Evolutionary conservation across 2,113 vertebrate genomes (phyloP), one percentile per base, ranked within the genome.

Genomic region (Calyptommatus sinebrachiatus): DNA sequence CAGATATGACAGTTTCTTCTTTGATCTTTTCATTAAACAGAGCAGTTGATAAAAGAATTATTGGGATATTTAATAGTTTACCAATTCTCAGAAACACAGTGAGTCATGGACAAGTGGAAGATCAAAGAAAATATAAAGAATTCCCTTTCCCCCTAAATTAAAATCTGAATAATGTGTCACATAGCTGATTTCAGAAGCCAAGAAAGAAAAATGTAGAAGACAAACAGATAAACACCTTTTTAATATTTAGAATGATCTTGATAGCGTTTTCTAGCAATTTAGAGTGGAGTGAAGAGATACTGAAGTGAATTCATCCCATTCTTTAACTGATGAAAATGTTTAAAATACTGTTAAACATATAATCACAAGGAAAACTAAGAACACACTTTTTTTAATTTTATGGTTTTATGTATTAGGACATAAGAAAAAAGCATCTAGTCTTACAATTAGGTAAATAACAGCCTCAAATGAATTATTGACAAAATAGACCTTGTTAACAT

Each of bases 1-100:
- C 65, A 29, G n/a, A 81, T 1, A 70, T 31, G 76, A 70, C 67
- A 60, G 48, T 41, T 78, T 60, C 69, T 10, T 21, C 63, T 77
- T 77, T 53, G 53, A 53, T 67, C 46, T 68, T 77, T 77, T 68
- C 46, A 67, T 67, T 28, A 70, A 45, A 29, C 24, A 20, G 67
- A 78, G 24, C 29, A 78, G 29, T 31, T 70, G 76, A 53, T 21
- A 69, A 80, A 67, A 57, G 16, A 20, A 22, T 41, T 24, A 75
- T 63, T 29, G 45, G 50, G n/a, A 45, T 81, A 60, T 74, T 81
- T 46, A 71, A 80, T 67, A 68, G 29, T 57, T 73, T 26, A 80
- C 26, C 50, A 28, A 57, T 74, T 53, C 26, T 31, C 22, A 66
- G 53, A 61, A 69, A 75, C 35, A 68, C 50, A 81, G 21, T 31